These are phyloP conservation scores for Ascaphus truei DNA, from an alignment of 2,113 vertebrate species.

Conservation along the genomic window DNA sequence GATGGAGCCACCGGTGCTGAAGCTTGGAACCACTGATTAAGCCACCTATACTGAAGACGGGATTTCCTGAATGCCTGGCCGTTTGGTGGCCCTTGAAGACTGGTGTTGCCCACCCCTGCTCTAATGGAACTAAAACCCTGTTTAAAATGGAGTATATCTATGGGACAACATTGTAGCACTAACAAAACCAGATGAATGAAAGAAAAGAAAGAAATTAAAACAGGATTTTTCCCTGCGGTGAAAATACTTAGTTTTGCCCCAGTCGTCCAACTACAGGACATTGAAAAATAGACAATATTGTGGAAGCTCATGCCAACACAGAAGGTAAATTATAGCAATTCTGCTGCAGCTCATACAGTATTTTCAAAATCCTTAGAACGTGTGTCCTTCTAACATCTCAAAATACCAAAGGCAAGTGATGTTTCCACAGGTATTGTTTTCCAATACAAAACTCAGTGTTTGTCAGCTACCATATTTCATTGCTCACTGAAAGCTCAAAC, in stretches of 20 bases:
- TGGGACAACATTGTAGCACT: not conserved
- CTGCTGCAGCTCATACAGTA: not conserved
- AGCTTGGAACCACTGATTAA: too few species aligned
- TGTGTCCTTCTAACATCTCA: not conserved
- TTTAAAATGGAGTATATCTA: not conserved
- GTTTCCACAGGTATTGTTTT: conserved; percentile 10
- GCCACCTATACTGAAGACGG: too few species aligned
- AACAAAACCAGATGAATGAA: not conserved
- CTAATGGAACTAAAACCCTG: not conserved
- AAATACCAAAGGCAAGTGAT: not conserved
- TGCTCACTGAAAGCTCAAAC: not conserved
- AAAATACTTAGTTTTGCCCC: too few species aligned
- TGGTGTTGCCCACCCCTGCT: too few species aligned
- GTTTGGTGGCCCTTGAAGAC: too few species aligned
- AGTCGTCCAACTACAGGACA: not conserved
- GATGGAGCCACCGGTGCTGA: too few species aligned
- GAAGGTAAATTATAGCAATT: not conserved
- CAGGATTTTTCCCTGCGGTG: too few species aligned
- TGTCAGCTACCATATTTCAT: not conserved
- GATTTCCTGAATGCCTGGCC: too few species aligned
- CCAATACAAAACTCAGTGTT: conserved; percentile 1
- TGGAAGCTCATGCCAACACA: not conserved
- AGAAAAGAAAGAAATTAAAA: not conserved
- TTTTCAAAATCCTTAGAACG: not conserved
- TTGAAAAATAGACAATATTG: not conserved